Percentiles rank a stretch among this genome's conserved stretches.
These are phyloP conservation scores for Apomyelois bistriatella DNA, from an alignment of 2,888 invertebrate species.

Conservation along the genomic window DNA sequence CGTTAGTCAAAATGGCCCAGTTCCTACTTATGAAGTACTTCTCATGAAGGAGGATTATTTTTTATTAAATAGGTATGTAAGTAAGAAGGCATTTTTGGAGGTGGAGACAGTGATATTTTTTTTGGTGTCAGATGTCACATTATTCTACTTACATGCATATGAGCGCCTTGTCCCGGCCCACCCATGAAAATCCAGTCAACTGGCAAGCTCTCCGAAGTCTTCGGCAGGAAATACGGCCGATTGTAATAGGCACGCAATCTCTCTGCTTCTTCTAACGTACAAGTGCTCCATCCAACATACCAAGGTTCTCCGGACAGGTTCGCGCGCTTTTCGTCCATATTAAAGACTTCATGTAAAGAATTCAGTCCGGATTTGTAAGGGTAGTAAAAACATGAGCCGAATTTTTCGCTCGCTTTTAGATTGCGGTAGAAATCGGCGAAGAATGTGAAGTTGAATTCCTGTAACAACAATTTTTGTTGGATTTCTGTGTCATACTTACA, in stretches of 20 bases:
- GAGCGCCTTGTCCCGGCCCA: conserved; percentile 95
- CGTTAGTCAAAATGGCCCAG: no score
- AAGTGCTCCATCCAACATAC: conserved; percentile 95
- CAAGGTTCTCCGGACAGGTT: conserved; percentile 83
- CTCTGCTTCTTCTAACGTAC: conserved; percentile 90
- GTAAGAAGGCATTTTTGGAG: no score
- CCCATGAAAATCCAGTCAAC: conserved; percentile 99
- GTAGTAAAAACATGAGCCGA: conserved; percentile 93
- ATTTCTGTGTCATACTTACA: no score
- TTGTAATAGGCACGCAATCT: conserved; percentile 88
- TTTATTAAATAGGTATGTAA: no score
- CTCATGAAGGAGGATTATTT: no score
- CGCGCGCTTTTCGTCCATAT: conserved; percentile 87
- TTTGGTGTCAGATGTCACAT: background rate
- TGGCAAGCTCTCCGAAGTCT: conserved; percentile 91
- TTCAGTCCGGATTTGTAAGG: conserved; percentile 94
- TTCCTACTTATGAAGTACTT: no score
- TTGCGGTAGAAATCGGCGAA: conserved; percentile 88
- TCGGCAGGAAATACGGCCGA: conserved; percentile 94
- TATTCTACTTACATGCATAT: conserved; percentile 92
- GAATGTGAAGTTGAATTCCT: conserved; percentile 89
- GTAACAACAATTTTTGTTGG: conserved; percentile 10
- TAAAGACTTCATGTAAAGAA: conserved; percentile 88
- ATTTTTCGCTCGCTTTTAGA: conserved; percentile 71
- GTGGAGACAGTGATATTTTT: no score